Evolutionary conservation across 1,140 invertebrate genomes (phyloP).

Genomic region (Trachymyrmex septentrionalis): DNA sequence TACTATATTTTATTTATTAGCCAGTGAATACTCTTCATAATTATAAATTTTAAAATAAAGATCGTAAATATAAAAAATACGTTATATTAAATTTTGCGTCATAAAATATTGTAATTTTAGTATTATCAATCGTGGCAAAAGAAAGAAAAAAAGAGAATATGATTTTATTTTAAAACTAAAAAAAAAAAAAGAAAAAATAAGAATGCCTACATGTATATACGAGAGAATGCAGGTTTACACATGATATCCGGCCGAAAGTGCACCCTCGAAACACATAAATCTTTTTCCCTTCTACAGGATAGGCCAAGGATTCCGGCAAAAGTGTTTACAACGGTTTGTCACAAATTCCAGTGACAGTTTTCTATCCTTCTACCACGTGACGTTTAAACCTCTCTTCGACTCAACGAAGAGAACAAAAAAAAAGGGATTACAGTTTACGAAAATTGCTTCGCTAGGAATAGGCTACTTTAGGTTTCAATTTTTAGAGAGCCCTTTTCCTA

Average conservation of each 20-base stretch:
- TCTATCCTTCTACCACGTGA: slow-evolving; percentile 44
- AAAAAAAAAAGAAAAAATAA: too few species aligned
- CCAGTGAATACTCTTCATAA: neutral
- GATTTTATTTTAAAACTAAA: neutral
- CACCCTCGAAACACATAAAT: slow-evolving; percentile 66
- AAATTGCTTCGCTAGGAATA: neutral
- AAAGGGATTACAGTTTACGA: neutral
- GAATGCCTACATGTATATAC: neutral
- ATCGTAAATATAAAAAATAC: neutral
- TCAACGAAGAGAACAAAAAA: neutral
- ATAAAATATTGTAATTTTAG: neutral
- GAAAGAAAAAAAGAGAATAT: neutral
- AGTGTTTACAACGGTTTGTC: slow-evolving; percentile 28
- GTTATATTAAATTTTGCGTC: neutral
- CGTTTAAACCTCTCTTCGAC: slow-evolving; percentile 16
- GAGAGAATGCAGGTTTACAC: slow-evolving; percentile 13
- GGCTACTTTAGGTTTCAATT: neutral
- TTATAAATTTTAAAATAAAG: neutral
- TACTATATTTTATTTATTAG: neutral
- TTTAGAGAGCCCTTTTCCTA: neutral
- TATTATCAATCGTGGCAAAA: neutral
- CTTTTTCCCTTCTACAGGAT: slow-evolving; percentile 22
- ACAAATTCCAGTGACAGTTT: slow-evolving; percentile 68
- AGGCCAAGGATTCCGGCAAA: neutral
- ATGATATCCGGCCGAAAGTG: slow-evolving; percentile 51